Percentiles rank a stretch among this genome's conserved stretches.
These are phyloP conservation scores for Peribatodes rhomboidaria DNA, from an alignment of 2,888 invertebrate genomes.

Conservation along the genomic window DNA sequence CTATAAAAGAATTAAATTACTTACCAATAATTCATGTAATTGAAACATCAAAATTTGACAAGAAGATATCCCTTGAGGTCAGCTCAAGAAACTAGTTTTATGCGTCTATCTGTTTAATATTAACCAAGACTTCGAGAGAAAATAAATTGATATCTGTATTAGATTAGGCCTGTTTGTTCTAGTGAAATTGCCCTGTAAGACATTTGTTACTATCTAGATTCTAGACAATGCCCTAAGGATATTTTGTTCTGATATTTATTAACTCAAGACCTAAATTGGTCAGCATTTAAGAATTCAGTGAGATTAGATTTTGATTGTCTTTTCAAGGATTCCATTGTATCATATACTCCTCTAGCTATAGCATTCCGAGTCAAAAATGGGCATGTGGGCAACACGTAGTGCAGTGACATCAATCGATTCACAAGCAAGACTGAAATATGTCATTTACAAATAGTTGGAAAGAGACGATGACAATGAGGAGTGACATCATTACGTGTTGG, in stretches of 20 bases:
- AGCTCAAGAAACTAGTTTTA: conserved; percentile 15
- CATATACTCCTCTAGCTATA: too few species aligned
- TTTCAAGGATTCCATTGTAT: neutral
- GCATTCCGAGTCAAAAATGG: too few species aligned
- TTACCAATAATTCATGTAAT: too few species aligned
- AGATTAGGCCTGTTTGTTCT: conserved; percentile 12
- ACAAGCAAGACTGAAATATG: too few species aligned
- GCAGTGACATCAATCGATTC: too few species aligned
- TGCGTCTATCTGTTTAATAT: conserved; percentile 20
- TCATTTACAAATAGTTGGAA: too few species aligned
- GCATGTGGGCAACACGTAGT: too few species aligned
- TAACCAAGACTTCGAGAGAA: conserved; percentile 13
- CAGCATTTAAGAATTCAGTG: conserved; percentile 8
- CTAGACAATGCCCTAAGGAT: conserved; percentile 4
- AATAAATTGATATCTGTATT: conserved; percentile 18
- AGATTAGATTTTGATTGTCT: neutral
- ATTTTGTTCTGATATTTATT: conserved; percentile 9
- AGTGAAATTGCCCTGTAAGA: conserved; percentile 7
- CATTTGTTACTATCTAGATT: conserved; percentile 3
- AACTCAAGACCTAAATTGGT: conserved; percentile 20
- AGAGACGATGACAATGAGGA: too few species aligned
- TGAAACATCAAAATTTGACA: conserved; percentile 13
- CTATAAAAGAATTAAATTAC: too few species aligned
- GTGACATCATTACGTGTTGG: too few species aligned
- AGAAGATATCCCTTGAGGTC: conserved; percentile 30